A percentile compares a stretch with the other conserved stretches of the same genome.
Conservation (phyloP, 1,140 invertebrate genomes). For the Aphelinus atriplicis region DNA sequence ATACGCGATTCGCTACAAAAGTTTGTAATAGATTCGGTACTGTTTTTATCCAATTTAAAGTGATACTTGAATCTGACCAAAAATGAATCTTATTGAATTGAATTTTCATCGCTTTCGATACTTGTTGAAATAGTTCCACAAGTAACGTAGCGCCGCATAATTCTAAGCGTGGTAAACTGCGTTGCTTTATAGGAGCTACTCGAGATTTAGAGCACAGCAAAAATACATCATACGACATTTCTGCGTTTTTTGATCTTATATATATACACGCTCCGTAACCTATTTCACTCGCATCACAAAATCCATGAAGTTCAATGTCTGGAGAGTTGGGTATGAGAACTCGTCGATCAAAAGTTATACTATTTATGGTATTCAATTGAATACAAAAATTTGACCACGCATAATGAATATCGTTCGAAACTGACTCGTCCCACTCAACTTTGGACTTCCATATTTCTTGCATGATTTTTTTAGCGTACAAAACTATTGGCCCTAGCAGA, state of each 20-base stretch:
- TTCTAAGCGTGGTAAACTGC: constrained; percentile 45
- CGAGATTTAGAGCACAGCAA: constrained; percentile 44
- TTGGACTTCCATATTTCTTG: constrained; percentile 1
- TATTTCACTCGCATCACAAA: constrained; percentile 10
- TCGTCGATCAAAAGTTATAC: no score
- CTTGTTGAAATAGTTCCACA: constrained; percentile 15
- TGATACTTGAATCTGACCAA: constrained; percentile 47
- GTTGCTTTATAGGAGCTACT: constrained; percentile 44
- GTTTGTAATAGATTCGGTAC: constrained; percentile 34
- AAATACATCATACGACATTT: background rate
- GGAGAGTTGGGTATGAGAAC: no score
- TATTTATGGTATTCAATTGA: no score
- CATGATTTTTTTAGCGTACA: background rate
- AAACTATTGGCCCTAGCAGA: background rate
- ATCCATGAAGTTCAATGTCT: no score
- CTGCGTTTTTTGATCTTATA: no score
- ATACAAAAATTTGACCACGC: no score
- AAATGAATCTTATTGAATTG: constrained; percentile 23
- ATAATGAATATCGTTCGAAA: no score
- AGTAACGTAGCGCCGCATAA: constrained; percentile 45
- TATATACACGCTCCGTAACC: background rate
- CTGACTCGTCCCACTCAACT: background rate
- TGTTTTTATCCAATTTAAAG: background rate
- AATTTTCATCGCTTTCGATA: background rate
- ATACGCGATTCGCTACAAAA: constrained; percentile 44